Evolutionary conservation across 2,113 vertebrate species (phyloP).

Genomic region (Scalopus aquaticus): DNA sequence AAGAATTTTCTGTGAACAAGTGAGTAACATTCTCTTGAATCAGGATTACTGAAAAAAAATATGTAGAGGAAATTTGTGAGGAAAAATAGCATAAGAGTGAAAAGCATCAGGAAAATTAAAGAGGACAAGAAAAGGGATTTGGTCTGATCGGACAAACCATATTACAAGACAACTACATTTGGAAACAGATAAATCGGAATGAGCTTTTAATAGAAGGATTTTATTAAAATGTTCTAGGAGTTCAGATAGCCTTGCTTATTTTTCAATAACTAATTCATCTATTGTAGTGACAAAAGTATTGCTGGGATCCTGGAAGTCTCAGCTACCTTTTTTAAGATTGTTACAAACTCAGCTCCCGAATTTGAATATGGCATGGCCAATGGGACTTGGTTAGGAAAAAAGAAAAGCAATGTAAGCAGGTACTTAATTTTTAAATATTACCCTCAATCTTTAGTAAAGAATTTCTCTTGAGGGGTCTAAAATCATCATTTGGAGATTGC

Average conservation of each 20-base stretch:
- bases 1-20: background rate
- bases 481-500: background rate
- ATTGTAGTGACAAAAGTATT: background rate
- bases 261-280: background rate
- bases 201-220: background rate
- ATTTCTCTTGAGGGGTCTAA: background rate
- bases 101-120: background rate
- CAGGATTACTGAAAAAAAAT: background rate
- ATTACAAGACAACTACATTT: background rate
- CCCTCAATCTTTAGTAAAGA: background rate
- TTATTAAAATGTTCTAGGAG: background rate
- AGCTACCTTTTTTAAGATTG: background rate
- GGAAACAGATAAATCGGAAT: background rate
- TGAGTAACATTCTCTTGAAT: background rate
- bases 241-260: background rate
- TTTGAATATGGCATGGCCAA: background rate
- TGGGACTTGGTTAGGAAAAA: background rate
- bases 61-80: background rate
- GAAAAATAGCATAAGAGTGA: background rate
- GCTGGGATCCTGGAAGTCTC: background rate
- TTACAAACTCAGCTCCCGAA: background rate
- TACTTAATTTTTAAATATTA: background rate
- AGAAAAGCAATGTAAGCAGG: background rate
- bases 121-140: accelerated
- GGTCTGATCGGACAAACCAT: background rate